These are phyloP conservation scores for Dryocosmus kuriphilus DNA, from an alignment of 2,888 invertebrate genomes.

Conservation along the genomic window DNA sequence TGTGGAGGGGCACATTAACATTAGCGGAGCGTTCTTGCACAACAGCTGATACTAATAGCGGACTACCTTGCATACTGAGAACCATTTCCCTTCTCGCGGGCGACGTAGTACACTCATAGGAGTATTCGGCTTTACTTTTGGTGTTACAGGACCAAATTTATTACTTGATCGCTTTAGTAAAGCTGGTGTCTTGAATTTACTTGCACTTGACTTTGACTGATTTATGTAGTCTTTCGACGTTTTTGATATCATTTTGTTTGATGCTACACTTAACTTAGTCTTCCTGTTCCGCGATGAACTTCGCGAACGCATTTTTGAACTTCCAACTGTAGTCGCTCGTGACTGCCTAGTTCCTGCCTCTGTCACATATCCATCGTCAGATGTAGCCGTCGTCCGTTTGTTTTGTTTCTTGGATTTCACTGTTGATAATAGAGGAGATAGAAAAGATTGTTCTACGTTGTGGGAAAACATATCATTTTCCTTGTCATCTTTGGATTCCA, in stretches of 20 bases:
- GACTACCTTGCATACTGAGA: constrained; percentile 84
- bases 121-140: constrained; percentile 82
- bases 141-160: constrained; percentile 66
- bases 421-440: constrained; percentile 5
- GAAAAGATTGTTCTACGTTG: constrained; percentile 19
- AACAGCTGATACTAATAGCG: constrained; percentile 80
- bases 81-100: constrained; percentile 84
- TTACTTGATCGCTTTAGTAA: constrained; percentile 39
- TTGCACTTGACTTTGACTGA: constrained; percentile 40
- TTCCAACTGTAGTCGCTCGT: constrained; percentile 14
- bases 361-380: constrained; percentile 73
- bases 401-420: constrained; percentile 8
- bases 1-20: constrained; percentile 83
- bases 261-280: constrained; percentile 48
- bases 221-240: constrained; percentile 4
- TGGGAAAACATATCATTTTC: not conserved
- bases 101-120: constrained; percentile 82
- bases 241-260: not conserved
- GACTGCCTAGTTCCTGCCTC: constrained; percentile 49
- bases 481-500: not conserved
- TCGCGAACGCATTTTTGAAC: constrained; percentile 43
- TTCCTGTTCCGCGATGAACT: constrained; percentile 60
- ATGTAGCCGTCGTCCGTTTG: constrained; percentile 63
- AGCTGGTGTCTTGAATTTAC: constrained; percentile 64
- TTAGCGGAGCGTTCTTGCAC: constrained; percentile 80